A percentile compares a stretch with the other conserved stretches of the same genome.
Conservation (phyloP, 1,140 invertebrate genomes). For the Drosophila nannoptera region DNA sequence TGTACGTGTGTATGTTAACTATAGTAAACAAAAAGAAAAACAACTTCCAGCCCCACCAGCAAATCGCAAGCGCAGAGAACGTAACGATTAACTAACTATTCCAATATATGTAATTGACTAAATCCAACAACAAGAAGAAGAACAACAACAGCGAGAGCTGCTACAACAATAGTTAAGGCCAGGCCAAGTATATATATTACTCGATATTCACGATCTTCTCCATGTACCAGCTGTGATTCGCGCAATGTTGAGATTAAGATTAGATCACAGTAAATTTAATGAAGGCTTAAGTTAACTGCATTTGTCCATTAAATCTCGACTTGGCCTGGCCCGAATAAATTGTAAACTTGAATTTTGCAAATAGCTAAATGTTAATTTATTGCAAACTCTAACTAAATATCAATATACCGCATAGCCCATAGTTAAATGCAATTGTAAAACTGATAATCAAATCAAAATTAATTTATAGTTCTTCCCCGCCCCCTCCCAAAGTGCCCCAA, state of each 20-base stretch:
- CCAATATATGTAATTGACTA: conserved; percentile 35
- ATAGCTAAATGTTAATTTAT: conserved; percentile 69
- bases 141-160: too few relatives aligned
- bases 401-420: conserved; percentile 49
- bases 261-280: conserved; percentile 4
- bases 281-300: neutral
- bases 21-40: conserved; percentile 1
- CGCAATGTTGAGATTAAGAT: conserved; percentile 14
- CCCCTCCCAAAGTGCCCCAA: neutral
- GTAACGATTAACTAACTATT: conserved; percentile 46
- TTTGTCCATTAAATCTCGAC: conserved; percentile 14
- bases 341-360: conserved; percentile 37
- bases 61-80: conserved; percentile 36
- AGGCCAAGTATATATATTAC: neutral
- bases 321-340: conserved; percentile 34
- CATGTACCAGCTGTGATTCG: conserved; percentile 2
- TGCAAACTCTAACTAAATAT: conserved; percentile 54
- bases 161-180: conserved; percentile 13
- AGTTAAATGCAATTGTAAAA: conserved; percentile 66
- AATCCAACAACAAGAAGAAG: neutral
- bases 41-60: conserved; percentile 69
- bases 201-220: conserved; percentile 2
- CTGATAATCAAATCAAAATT: conserved; percentile 66
- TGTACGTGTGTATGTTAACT: conserved; percentile 44
- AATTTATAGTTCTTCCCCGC: conserved; percentile 47